Base-by-base conservation (phyloP, 2,888 invertebrate genomes). In the Chloromyia formosa region DNA sequence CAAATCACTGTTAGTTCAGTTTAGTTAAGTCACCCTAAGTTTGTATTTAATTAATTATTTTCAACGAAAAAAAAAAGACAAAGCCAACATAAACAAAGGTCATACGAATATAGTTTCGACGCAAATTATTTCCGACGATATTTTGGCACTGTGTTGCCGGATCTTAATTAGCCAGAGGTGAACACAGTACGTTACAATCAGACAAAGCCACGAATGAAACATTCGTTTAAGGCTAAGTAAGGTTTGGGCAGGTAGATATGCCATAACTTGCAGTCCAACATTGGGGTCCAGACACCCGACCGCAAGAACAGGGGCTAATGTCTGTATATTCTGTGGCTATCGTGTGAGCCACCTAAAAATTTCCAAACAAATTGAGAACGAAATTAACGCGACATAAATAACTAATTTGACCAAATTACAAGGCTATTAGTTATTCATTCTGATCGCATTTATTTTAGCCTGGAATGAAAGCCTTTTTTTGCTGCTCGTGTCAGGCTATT, bases 371-470 rank as follows among this genome's bases (percentile, higher is more conserved):
- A 75, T 77, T 75, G 74, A 75, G 76, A 74, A 74, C 62, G 73
- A 75, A 77, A 77, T 77, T 77, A 77, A 75, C 73, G 76, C 76
- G 77, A 77, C 77, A 77, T 77, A 77, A 77, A 77, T 77, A 76
- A 77, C 77, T 77, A 77, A 77, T 77, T 77, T 77, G 68, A 71
- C 75, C 75, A 77, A 77, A 77, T 77, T 77, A 77, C 77, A 77
- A 77, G 76, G 77, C 75, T 75, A 77, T 77, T 77, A 76, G 76
- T 77, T 77, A 77, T 76, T 74, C 76, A 74, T 64, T 72, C 75
- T 71, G 75, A 60, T 73, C 73, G 75, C 64, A 75, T 75, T 75
- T 75, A 75, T 74, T 68, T 73, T 23, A 42, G 49, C 3, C 73
- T 49, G 61, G 60, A 49, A 66, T 66, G 42, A 20, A 45, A 22